A percentile compares a stretch with the other conserved stretches of the same genome.
Conservation (phyloP, 2,888 invertebrate genomes). For the Hartigia nigra region DNA sequence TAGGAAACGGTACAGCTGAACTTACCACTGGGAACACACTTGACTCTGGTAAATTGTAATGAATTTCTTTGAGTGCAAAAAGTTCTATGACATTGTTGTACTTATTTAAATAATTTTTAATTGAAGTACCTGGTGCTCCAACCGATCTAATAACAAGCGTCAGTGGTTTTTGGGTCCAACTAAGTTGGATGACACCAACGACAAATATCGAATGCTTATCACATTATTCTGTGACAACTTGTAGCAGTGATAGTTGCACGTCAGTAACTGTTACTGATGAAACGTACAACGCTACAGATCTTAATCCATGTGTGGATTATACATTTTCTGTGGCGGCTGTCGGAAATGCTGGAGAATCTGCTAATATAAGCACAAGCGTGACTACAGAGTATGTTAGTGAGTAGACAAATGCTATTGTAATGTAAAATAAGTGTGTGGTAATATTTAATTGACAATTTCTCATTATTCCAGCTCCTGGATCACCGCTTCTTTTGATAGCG, state of each 20-base stretch:
- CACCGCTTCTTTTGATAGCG: conserved; percentile 29
- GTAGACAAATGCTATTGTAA: conserved; percentile 7
- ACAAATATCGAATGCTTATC: conserved; percentile 28
- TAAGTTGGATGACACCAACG: conserved; percentile 17
- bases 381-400: conserved; percentile 46
- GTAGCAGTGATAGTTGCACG: conserved; percentile 20
- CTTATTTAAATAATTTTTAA: background rate
- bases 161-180: conserved; percentile 4
- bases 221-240: conserved; percentile 26
- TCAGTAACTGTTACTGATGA: conserved; percentile 12
- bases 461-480: conserved; percentile 36
- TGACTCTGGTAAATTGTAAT: background rate
- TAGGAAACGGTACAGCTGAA: background rate
- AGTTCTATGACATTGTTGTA: background rate
- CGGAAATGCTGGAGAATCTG: conserved; percentile 22
- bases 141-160: background rate
- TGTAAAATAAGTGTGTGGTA: background rate
- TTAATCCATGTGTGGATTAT: conserved; percentile 32
- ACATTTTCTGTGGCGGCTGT: conserved; percentile 25
- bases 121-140: background rate
- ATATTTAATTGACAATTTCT: background rate
- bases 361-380: conserved; percentile 25
- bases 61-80: background rate
- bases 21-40: background rate
- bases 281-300: conserved; percentile 26